phyloP scores from a whole-genome alignment of 2,888 invertebrate genomes.

The Galeopsomyia nigrocyanea region DNA sequence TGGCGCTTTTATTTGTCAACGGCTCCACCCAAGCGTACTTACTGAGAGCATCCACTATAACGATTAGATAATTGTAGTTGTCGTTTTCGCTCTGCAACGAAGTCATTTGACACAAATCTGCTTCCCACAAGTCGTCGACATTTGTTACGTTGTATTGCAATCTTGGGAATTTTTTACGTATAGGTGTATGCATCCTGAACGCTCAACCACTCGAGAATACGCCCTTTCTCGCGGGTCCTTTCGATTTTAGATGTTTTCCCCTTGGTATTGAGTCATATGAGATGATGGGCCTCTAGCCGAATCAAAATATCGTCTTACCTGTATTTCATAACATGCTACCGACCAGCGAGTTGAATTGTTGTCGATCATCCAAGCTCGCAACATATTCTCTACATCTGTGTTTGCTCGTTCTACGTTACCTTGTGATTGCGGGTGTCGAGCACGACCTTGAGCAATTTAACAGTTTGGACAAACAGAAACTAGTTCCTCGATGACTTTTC shows the following conservation, averaged over 20 bases:
- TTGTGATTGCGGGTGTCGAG: constrained; percentile 51
- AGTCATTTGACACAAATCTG: constrained; percentile 36
- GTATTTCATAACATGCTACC: too few relatives aligned
- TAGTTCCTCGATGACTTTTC: constrained; percentile 50
- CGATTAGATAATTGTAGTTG: constrained; percentile 38
- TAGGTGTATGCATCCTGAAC: constrained; percentile 47
- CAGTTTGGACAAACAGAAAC: constrained; percentile 48
- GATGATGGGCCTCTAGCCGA: constrained; percentile 2
- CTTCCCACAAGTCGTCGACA: constrained; percentile 49
- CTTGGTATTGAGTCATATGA: constrained; percentile 4
- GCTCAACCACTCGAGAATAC: constrained; percentile 40
- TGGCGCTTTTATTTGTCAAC: constrained; percentile 49
- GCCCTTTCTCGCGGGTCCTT: neutral
- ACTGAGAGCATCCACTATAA: constrained; percentile 45
- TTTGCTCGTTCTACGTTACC: constrained; percentile 40
- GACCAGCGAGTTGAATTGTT: too few relatives aligned
- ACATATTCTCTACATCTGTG: too few relatives aligned
- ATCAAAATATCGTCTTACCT: too few relatives aligned
- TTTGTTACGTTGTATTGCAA: constrained; percentile 42
- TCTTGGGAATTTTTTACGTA: constrained; percentile 40
- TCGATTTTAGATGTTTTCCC: neutral
- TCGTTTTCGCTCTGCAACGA: constrained; percentile 41
- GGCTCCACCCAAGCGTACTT: constrained; percentile 50
- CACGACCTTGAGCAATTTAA: constrained; percentile 54
- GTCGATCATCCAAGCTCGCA: too few relatives aligned